Conservation (phyloP, 2,113 vertebrate genomes). For the Elaphurus davidianus region DNA sequence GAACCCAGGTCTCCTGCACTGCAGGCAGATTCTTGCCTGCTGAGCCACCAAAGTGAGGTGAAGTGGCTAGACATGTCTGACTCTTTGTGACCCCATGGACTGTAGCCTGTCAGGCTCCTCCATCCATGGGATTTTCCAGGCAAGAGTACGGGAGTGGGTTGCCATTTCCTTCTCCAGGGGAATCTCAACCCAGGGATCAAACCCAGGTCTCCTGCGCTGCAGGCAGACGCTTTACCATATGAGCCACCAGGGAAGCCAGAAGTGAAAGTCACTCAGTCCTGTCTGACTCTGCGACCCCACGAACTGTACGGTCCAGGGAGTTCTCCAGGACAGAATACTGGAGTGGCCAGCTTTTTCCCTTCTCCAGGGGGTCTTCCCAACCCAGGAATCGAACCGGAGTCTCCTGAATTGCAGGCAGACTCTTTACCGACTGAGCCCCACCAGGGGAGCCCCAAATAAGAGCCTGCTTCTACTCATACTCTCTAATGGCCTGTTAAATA, state of each 20-base stretch:
- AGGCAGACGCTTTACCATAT: fast-evolving
- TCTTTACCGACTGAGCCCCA: background rate
- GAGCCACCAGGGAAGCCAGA: background rate
- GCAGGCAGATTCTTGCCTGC: fast-evolving
- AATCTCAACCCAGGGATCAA: background rate
- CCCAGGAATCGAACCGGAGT: background rate
- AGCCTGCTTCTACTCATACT: background rate
- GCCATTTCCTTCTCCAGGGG: background rate
- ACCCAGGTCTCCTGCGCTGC: background rate
- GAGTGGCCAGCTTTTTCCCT: background rate
- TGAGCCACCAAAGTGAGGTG: background rate
- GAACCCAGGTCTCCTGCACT: background rate
- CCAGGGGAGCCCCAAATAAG: background rate
- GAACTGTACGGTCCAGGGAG: background rate
- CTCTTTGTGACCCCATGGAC: background rate
- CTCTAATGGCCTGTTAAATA: background rate
- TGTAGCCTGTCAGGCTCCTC: background rate
- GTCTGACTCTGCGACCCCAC: background rate
- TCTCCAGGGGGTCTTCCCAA: background rate
- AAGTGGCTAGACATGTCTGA: fast-evolving
- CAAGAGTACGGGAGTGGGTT: background rate
- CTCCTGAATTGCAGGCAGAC: background rate
- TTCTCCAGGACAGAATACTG: background rate
- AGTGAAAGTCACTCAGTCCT: background rate
- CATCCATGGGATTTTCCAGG: background rate